phyloP scores from a whole-genome alignment of 2,113 vertebrate genomes.

The Aepyceros melampus region DNA sequence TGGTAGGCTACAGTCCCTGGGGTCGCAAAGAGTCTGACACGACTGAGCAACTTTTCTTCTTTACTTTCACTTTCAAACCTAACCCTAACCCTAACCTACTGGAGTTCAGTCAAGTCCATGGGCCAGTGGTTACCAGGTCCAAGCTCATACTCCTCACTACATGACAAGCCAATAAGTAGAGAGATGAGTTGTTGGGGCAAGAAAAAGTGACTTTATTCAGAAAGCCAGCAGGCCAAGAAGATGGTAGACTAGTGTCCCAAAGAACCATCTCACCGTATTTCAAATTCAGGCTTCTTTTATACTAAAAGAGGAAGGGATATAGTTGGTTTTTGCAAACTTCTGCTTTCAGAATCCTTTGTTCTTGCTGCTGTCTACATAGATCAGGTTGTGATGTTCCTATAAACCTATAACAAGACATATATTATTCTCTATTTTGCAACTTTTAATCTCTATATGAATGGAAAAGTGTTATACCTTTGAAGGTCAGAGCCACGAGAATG shows the following conservation, averaged over 20 bases:
- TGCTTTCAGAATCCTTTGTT: neutral
- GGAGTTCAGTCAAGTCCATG: neutral
- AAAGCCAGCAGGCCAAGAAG: neutral
- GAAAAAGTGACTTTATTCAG: neutral
- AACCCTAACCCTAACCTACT: neutral
- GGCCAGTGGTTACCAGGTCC: neutral
- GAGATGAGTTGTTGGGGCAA: neutral
- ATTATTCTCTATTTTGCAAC: neutral
- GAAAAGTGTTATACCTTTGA: neutral
- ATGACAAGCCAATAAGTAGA: neutral
- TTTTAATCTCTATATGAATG: neutral
- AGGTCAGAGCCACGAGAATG: neutral
- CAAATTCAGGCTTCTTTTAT: neutral
- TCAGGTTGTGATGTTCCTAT: neutral
- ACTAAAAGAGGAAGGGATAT: neutral
- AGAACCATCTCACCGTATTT: neutral
- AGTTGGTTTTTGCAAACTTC: neutral
- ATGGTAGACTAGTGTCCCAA: neutral
- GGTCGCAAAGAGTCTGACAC: no score
- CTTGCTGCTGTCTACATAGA: neutral
- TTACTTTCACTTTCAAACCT: no score
- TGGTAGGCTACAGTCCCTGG: no score
- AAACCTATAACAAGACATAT: neutral
- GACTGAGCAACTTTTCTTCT: no score
- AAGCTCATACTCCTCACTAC: neutral